phyloP scores from a whole-genome alignment of 2,888 invertebrate species.

The Dichetophora obliterata region DNA sequence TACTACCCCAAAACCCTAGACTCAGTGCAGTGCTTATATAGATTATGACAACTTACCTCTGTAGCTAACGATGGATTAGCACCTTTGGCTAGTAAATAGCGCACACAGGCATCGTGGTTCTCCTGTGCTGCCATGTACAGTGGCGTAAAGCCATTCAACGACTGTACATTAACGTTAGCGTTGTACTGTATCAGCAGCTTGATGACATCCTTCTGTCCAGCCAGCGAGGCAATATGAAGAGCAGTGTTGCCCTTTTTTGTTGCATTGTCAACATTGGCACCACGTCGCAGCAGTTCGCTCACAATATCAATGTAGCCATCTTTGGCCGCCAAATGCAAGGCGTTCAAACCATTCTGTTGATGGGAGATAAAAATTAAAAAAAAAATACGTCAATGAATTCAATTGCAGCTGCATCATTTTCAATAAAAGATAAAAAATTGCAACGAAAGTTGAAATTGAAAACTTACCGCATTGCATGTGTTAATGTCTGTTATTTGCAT shows the following conservation, averaged over 20 bases:
- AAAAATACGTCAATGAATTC: not conserved
- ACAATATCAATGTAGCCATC: slow-evolving; percentile 97
- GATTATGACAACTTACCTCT: slow-evolving; percentile 77
- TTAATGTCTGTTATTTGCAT: slow-evolving; percentile 94
- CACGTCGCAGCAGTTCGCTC: slow-evolving; percentile 88
- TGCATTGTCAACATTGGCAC: slow-evolving; percentile 93
- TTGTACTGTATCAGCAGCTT: slow-evolving; percentile 90
- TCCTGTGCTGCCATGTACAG: slow-evolving; percentile 99
- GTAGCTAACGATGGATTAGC: slow-evolving; percentile 97
- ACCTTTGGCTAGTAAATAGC: slow-evolving; percentile 89
- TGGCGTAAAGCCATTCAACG: slow-evolving; percentile 97
- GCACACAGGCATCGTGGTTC: slow-evolving; percentile 94
- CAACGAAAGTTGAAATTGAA: not conserved
- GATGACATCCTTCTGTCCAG: slow-evolving; percentile 95
- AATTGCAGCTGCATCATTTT: not conserved
- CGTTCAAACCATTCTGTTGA: slow-evolving; percentile 94
- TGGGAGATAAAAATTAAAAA: not conserved
- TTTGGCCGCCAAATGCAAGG: slow-evolving; percentile 96
- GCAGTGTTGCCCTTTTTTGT: slow-evolving; percentile 98
- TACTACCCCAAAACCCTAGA: not conserved
- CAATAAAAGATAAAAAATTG: not conserved
- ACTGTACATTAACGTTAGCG: slow-evolving; percentile 96
- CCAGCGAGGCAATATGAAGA: slow-evolving; percentile 96
- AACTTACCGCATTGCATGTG: slow-evolving; percentile 94
- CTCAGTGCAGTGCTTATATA: not conserved